Conservation (phyloP, 2,797 vertebrate species). For the Mormyrops attenuatus region DNA sequence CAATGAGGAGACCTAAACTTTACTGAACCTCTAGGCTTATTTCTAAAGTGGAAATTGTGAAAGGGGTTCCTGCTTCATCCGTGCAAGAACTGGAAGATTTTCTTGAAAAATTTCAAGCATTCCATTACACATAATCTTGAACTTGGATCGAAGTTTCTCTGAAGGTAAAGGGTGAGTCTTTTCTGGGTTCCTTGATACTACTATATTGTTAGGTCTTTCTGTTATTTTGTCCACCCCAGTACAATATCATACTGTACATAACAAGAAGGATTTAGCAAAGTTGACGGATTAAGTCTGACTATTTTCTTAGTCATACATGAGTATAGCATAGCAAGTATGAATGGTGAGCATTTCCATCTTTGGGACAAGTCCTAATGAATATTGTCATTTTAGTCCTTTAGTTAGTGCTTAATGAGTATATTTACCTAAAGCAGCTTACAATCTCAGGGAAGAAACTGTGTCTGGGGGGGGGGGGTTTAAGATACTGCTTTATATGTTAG, state of each 20-base stretch:
- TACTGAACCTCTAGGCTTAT: background rate
- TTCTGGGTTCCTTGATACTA: background rate
- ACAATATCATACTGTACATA: background rate
- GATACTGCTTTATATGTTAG: background rate
- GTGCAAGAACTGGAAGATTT: background rate
- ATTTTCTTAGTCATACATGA: background rate
- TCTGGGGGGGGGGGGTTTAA: background rate
- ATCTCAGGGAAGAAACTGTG: background rate
- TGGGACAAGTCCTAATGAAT: background rate
- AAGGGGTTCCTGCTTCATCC: background rate
- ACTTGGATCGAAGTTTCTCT: background rate
- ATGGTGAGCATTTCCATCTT: background rate
- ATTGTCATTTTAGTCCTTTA: background rate
- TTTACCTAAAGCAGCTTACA: background rate
- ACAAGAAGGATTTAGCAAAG: background rate
- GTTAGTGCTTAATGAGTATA: background rate
- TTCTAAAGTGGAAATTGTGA: background rate
- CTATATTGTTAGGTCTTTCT: background rate
- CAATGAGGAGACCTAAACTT: background rate
- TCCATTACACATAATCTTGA: background rate
- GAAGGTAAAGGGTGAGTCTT: background rate
- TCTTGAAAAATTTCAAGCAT: background rate
- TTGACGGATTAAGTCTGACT: background rate
- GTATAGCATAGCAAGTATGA: background rate
- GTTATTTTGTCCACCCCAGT: background rate